Percentiles rank a stretch among this genome's conserved stretches.
phyloP scores from a whole-genome alignment of 1,140 invertebrate species.

The Andrena cerasifolii region DNA sequence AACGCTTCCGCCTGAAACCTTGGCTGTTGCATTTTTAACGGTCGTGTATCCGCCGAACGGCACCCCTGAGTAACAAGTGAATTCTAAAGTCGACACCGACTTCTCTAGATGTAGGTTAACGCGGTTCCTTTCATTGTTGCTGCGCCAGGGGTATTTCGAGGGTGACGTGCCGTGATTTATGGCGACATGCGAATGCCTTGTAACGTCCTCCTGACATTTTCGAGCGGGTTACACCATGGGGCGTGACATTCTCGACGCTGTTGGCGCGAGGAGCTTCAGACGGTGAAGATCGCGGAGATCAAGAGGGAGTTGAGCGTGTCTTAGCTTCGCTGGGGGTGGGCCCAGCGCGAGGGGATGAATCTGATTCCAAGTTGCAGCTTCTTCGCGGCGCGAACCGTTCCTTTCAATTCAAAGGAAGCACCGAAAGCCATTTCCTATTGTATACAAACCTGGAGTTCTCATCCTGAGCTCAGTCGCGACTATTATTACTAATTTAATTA shows the following conservation, averaged over 20 bases:
- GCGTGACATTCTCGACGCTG: not conserved
- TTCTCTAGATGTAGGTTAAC: conserved; percentile 30
- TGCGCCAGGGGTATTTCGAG: not conserved
- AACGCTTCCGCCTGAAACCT: not conserved
- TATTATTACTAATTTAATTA: too few species aligned
- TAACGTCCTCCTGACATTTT: conserved; percentile 4
- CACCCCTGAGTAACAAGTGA: conserved; percentile 14
- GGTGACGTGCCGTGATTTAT: conserved; percentile 18
- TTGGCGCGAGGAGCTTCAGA: not conserved
- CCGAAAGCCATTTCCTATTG: too few species aligned
- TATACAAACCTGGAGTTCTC: too few species aligned
- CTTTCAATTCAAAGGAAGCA: too few species aligned
- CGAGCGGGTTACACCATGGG: not conserved
- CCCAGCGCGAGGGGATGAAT: too few species aligned
- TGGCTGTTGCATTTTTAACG: conserved; percentile 29
- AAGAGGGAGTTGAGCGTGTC: too few species aligned
- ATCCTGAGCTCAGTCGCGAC: too few species aligned
- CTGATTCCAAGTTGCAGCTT: too few species aligned
- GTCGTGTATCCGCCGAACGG: not conserved
- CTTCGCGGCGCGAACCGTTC: too few species aligned
- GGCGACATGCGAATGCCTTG: not conserved
- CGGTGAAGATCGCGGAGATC: too few species aligned
- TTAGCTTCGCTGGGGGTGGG: too few species aligned
- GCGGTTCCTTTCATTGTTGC: conserved; percentile 5
- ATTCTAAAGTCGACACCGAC: not conserved